These are phyloP conservation scores for Macaca nemestrina DNA, from an alignment of 2,113 vertebrate genomes.

Conservation along the genomic window DNA sequence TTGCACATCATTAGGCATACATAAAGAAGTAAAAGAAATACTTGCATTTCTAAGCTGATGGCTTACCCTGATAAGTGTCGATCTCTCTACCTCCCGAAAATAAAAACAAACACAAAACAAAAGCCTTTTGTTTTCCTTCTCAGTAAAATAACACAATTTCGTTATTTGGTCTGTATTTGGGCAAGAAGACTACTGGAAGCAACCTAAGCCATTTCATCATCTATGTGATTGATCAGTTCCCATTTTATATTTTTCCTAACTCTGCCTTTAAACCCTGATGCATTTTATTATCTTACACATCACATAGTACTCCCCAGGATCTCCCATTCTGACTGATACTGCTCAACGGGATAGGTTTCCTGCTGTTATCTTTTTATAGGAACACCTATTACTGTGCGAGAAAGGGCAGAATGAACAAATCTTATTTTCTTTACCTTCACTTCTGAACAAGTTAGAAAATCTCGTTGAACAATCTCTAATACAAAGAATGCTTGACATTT, in stretches of 20 bases:
- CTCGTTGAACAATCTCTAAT: not conserved
- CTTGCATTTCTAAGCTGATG: not conserved
- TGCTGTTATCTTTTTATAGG: not conserved
- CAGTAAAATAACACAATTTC: not conserved
- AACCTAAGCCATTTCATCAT: not conserved
- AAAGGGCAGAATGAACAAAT: not conserved
- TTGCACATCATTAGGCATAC: not conserved
- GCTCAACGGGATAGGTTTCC: not conserved
- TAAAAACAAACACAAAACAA: not conserved
- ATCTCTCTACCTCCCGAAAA: not conserved
- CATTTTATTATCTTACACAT: not conserved
- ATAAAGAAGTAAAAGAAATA: not conserved
- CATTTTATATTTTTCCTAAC: not conserved
- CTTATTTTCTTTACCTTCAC: constrained; percentile 22
- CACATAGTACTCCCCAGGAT: not conserved
- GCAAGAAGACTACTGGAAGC: not conserved
- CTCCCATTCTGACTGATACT: not conserved
- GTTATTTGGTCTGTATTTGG: constrained; percentile 4
- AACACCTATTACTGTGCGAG: not conserved
- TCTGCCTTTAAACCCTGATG: not conserved
- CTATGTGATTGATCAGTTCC: not conserved
- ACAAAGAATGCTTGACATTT: not conserved
- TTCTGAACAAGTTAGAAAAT: not conserved
- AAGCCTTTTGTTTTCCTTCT: not conserved
- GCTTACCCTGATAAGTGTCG: not conserved